phyloP scores from a whole-genome alignment of 2,113 vertebrate species.

The Xiphorhynchus elegans region DNA sequence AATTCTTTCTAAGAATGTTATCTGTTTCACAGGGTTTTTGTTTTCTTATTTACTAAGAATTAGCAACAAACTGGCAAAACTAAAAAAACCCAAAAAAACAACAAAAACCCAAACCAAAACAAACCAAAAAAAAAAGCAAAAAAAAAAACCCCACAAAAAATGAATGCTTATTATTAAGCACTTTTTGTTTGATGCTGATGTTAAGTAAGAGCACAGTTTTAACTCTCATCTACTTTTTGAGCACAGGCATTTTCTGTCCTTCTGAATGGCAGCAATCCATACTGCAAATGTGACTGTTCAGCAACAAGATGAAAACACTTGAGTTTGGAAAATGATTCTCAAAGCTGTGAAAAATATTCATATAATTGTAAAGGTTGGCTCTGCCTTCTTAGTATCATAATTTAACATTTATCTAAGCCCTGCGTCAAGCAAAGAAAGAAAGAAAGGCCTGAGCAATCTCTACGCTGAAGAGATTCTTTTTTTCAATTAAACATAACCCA shows the following conservation, averaged over 20 bases:
- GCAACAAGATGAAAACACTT: background rate
- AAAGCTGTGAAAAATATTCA: background rate
- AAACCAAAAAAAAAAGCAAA: background rate
- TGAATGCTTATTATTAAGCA: background rate
- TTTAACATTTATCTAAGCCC: background rate
- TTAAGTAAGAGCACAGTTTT: background rate
- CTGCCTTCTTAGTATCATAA: background rate
- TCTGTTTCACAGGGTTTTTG: background rate
- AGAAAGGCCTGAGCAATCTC: background rate
- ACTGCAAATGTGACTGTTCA: background rate
- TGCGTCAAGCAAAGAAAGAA: background rate
- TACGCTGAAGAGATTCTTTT: background rate
- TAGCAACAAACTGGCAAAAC: background rate
- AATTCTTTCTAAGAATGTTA: background rate
- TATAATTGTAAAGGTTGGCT: background rate
- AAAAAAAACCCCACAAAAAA: background rate
- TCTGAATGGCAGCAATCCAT: background rate
- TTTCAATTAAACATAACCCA: background rate
- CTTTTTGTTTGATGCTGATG: background rate
- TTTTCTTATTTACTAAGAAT: background rate
- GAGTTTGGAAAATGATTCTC: constrained; percentile 24
- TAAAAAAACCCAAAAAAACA: background rate
- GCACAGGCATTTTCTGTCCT: background rate
- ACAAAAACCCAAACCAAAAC: background rate
- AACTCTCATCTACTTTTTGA: background rate